A percentile compares a stretch with the other conserved stretches of the same genome.
Evolutionary conservation across 1,140 invertebrate species (phyloP).

Genomic region (Aphis craccivora): DNA sequence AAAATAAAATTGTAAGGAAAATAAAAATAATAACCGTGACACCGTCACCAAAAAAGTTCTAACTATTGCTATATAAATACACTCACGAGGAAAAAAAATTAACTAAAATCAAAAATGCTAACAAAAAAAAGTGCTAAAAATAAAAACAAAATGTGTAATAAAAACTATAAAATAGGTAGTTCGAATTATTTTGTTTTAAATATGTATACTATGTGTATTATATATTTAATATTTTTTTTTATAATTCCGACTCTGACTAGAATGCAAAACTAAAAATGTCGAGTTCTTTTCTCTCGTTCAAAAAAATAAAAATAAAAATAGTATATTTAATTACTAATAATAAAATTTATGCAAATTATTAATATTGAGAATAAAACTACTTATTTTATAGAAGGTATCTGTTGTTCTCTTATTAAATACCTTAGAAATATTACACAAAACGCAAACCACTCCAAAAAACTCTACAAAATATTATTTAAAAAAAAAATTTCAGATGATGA

Average conservation of each 20-base stretch:
- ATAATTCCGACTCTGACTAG: constrained; percentile 51
- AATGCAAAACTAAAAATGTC: constrained; percentile 37
- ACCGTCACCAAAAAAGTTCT: constrained; percentile 49
- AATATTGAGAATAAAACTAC: constrained; percentile 25
- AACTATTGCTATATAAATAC: constrained; percentile 42
- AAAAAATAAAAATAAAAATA: background rate
- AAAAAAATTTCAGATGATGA: constrained; percentile 10
- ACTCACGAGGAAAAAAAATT: constrained; percentile 36
- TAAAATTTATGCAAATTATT: background rate
- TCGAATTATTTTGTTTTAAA: constrained; percentile 16
- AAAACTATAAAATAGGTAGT: constrained; percentile 55
- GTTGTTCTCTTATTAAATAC: background rate
- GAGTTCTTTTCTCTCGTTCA: constrained; percentile 1
- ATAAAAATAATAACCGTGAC: background rate
- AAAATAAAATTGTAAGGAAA: constrained; percentile 22
- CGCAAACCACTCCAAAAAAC: constrained; percentile 27
- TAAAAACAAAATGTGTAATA: constrained; percentile 53
- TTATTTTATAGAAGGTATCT: constrained; percentile 42
- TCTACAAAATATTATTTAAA: constrained; percentile 30
- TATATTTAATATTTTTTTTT: background rate
- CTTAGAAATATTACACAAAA: constrained; percentile 32
- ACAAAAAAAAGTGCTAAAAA: constrained; percentile 49
- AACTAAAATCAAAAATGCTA: constrained; percentile 31
- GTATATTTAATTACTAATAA: background rate
- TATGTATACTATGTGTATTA: background rate